Base-by-base conservation (phyloP, 2,113 vertebrate genomes). In the Charina bottae region DNA sequence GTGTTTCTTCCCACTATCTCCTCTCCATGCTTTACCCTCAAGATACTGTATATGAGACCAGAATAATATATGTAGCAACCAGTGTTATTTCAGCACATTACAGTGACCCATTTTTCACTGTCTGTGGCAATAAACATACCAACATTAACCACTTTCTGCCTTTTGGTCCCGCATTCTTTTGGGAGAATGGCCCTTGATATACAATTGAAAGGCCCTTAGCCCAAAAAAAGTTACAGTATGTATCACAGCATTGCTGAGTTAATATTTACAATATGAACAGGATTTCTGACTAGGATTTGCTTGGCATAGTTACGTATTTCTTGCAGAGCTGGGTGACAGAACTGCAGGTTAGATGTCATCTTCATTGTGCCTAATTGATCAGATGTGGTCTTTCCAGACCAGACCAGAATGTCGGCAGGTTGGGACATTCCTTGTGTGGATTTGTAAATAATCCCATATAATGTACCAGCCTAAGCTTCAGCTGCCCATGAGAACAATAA, bases 401-500 rank as follows among this genome's bases (percentile, higher is more conserved):
- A 94, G 53, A 90, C 9, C 84, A 93, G 53, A 89, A 15, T 4
- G 0, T 83, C 62, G 90, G 4, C 83, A 88, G 91, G 23, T 10
- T 89, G 42, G 78, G 88, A 85, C 1, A 86, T 23, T 49, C 0
- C 85, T 4, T 10, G 42, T 33, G 5, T 2, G 6, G n/a, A 49
- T 83, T 58, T 88, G n/a, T 24, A 83, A 92, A 88, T 59, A 83
- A 62, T 8, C 55, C 87, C 87, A 88, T 59, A 37, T 68, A 64
- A 54, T 10, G 23, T 87, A 0, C 4, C 49, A 68, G 89, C 93
- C 92, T 13, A 62, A 12, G 72, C 1, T 91, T 92, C 87, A 92
- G 12, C 19, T 87, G 53, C 17, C 21, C 46, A 53, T 58, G 53
- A 90, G 60, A 11, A 92, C 87, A 91, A 89, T 28, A 88, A 60